Percentiles rank a stretch among this genome's conserved stretches.
phyloP scores from a whole-genome alignment of 2,888 invertebrate species.

The Agriopis marginaria region DNA sequence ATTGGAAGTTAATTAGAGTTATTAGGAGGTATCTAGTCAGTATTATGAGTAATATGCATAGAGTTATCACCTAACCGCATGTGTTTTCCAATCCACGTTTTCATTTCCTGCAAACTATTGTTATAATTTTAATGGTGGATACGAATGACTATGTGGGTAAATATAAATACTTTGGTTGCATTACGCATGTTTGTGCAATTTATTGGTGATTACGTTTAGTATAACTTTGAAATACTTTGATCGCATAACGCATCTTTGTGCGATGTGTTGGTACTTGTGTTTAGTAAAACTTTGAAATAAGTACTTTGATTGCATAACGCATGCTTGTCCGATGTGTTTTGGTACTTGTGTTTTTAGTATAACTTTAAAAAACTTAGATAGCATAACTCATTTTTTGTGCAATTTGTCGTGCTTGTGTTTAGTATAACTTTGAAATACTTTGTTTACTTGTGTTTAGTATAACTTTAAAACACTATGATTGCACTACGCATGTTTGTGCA shows the following conservation, averaged over 20 bases:
- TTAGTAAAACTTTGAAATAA: neutral
- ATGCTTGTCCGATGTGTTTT: no score
- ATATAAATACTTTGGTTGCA: constrained; percentile 16
- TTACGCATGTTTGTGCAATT: constrained; percentile 7
- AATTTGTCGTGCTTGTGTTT: no score
- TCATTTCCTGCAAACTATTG: neutral
- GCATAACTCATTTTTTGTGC: no score
- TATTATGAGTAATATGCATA: neutral
- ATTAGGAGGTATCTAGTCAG: neutral
- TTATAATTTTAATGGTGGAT: neutral
- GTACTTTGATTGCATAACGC: no score
- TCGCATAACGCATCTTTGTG: constrained; percentile 3
- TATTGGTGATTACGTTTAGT: neutral
- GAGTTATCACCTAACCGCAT: constrained; percentile 14
- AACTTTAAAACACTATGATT: neutral
- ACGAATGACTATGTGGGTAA: neutral
- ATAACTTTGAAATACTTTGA: constrained; percentile 6
- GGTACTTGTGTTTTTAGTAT: no score
- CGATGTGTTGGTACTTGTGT: neutral
- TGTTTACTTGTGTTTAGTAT: no score
- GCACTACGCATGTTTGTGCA: no score
- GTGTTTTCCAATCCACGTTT: neutral
- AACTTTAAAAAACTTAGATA: no score
- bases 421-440: no score
- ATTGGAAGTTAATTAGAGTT: neutral